Evolutionary conservation across 2,113 vertebrate genomes (phyloP).

Genomic region (Dasypus novemcinctus): DNA sequence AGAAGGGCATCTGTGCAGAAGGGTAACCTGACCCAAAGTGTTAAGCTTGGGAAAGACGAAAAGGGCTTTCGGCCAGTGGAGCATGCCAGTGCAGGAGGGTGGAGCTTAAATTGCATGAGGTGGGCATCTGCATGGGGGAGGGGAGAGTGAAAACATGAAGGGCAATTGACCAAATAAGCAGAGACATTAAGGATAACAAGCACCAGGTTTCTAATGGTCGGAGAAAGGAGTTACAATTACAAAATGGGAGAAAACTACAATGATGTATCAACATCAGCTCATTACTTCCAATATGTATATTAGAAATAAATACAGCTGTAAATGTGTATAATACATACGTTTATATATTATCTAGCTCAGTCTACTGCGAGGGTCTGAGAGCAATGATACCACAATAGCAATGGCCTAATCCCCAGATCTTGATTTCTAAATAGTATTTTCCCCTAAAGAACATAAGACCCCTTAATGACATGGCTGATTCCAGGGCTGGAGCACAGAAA

Average conservation of each 20-base stretch:
- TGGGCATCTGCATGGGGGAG: not conserved
- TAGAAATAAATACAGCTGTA: not conserved
- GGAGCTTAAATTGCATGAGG: not conserved
- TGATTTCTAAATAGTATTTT: not conserved
- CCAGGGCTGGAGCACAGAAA: not conserved
- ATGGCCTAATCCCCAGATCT: not conserved
- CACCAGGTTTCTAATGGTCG: not conserved
- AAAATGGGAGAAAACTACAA: not conserved
- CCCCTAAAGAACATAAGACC: not conserved
- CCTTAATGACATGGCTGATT: not conserved
- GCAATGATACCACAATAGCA: not conserved
- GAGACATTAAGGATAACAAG: not conserved
- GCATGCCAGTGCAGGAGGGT: not conserved
- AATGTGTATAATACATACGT: not conserved
- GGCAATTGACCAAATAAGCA: not conserved
- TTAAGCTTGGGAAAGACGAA: not conserved
- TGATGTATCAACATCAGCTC: not conserved
- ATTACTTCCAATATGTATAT: not conserved
- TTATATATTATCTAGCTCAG: not conserved
- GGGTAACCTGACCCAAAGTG: not conserved
- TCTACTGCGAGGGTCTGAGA: not conserved
- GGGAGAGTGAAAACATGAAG: not conserved
- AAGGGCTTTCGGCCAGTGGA: not conserved
- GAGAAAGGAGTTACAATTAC: not conserved
- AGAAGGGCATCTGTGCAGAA: not conserved